Evolutionary conservation across 2,888 invertebrate species (phyloP).

Genomic region (Dasypolia templi): DNA sequence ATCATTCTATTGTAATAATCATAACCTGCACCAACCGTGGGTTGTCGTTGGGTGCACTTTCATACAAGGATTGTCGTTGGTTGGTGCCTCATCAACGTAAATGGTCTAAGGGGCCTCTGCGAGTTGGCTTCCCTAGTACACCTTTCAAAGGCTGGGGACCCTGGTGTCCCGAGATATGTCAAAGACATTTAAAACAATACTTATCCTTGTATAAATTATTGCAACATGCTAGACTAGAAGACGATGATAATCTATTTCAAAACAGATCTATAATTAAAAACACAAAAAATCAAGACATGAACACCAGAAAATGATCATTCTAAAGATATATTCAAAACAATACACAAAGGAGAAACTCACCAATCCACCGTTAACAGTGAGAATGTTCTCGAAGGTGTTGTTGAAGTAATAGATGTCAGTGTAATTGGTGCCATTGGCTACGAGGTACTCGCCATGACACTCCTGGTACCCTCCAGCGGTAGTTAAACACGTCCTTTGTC

Average conservation of each 20-base stretch:
- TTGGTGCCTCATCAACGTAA: too few species aligned
- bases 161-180: too few species aligned
- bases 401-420: constrained; percentile 85
- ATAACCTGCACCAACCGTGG: too few species aligned
- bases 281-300: background rate
- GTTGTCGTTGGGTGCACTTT: too few species aligned
- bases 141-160: too few species aligned
- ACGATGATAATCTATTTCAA: background rate
- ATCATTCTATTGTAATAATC: background rate
- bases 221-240: background rate
- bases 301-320: background rate
- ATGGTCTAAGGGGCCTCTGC: too few species aligned
- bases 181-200: too few species aligned
- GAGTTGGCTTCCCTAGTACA: too few species aligned
- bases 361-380: constrained; percentile 74
- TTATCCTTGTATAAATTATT: background rate
- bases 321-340: background rate
- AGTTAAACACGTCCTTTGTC: constrained; percentile 93
- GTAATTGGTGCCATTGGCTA: constrained; percentile 82
- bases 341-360: constrained; percentile 67
- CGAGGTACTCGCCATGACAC: constrained; percentile 80
- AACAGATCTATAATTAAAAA: background rate
- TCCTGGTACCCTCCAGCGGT: constrained; percentile 76
- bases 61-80: too few species aligned
- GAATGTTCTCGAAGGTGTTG: constrained; percentile 78